Evolutionary conservation across 2,797 vertebrate genomes (phyloP).

Genomic region (Sparus aurata): DNA sequence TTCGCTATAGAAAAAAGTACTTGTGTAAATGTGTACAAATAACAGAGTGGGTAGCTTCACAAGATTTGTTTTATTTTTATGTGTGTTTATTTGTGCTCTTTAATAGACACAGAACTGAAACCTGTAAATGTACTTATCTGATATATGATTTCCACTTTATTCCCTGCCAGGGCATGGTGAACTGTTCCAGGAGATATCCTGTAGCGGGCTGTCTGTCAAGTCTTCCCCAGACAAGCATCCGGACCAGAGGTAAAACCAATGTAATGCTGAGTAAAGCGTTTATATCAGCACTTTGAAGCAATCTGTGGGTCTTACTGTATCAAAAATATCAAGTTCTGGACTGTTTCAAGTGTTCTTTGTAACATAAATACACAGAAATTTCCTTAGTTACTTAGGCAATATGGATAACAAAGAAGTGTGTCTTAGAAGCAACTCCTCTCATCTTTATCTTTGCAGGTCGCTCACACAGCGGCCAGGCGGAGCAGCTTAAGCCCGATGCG

Average conservation of each 20-base stretch:
- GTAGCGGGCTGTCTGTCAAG: conserved; percentile 86
- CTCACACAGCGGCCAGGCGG: conserved; percentile 78
- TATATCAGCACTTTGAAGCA: neutral
- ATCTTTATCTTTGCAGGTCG: conserved; percentile 79
- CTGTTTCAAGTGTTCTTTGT: neutral
- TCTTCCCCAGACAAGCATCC: conserved; percentile 77
- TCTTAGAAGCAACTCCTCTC: neutral
- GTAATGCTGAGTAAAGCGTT: conserved; percentile 4
- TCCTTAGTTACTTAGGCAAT: neutral
- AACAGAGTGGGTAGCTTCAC: neutral
- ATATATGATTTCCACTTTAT: conserved; percentile 14
- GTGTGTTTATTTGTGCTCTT: neutral
- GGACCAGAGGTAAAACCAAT: conserved; percentile 70
- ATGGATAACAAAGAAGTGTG: neutral
- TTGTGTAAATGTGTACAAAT: neutral
- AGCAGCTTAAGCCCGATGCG: conserved; percentile 88
- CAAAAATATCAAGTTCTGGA: neutral
- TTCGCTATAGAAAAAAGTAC: neutral
- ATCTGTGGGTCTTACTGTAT: neutral
- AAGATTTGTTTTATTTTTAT: neutral
- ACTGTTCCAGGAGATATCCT: conserved; percentile 87
- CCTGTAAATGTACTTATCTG: neutral
- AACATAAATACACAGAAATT: neutral
- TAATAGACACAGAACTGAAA: neutral
- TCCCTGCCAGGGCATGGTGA: conserved; percentile 80